Evolutionary conservation across 1,140 invertebrate genomes (phyloP), one percentile per base, ranked within the genome.

Genomic region (Stegodyphus mimosarum): DNA sequence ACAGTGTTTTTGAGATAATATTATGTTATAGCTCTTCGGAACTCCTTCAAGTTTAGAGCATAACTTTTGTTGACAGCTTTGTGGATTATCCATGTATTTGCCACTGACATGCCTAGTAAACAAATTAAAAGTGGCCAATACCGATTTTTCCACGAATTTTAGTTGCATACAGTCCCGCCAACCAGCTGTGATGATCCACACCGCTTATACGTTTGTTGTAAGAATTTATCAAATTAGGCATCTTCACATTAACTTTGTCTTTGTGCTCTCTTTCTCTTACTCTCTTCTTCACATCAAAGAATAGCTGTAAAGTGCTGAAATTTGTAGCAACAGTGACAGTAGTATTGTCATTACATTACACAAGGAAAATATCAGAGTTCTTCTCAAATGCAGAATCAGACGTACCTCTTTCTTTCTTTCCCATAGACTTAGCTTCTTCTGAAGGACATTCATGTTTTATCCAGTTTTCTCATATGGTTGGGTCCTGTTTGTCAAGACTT

Each of bases 341-440:
- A 74, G 1, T 74, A 74, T 74, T 74, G 5, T 53, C 18, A 75
- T 63, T 75, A 52, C 18, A 75, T 60, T 13, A 17, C 49, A 52
- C 71, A 6, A 73, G 71, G 71, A 73, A 73, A 73, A 73, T 7
- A 6, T 53, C 6, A 17, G 71, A 73, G 18, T 73, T 73, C 13
- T 73, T 73, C 50, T 52, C 71, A 73, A 73, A 73, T 75, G 53
- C 0, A 60, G 5, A 60, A 60, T 60, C 55, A 60, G 55, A 60
- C 15, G 55, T 49, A 63, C 73, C 73, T 63, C 52, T 75, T 60
- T 75, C 73, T 60, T 75, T 75, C 33, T 75, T 60, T n/a, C 17
- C 53, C 73, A 75, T 60, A 75, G 73, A 63, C 73, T 63, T 75
- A 75, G 55, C 1, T 60, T 60, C 55, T 5, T 60, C 1, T 60